Base-by-base conservation (phyloP, 2,113 vertebrate genomes). In the Microtus richardsoni region DNA sequence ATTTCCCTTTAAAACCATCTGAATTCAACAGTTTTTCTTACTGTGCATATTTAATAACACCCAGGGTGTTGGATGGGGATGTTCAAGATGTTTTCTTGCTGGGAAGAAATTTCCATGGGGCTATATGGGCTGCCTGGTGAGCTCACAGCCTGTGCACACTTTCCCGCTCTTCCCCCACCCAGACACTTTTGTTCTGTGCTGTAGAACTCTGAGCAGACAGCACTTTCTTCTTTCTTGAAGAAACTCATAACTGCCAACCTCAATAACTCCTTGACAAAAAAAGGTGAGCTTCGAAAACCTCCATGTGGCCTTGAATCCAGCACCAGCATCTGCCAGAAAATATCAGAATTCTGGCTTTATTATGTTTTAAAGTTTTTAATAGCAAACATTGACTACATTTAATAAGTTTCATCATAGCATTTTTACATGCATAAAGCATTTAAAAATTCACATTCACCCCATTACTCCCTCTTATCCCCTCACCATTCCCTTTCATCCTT, bases 1-100 rank as follows among this genome's bases (percentile, higher is more conserved):
- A 24, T 64, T 94, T 66, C 30, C 52, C 60, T 96, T 89, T 71
- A 87, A 95, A 89, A 83, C 44, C 28, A 28, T 41, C 78, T 74
- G 36, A 78, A 36, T 77, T 86, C n/a, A 89, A 22, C 44, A 19
- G 52, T 36, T 94, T 89, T 68, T 70, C 54, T 89, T 71, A 64
- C 80, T 78, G 60, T 28, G 21, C 8, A 2, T 68, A 86, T 86
- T 66, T 93, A 21, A 7, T 39, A 28, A 64, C 49, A 49, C 24
- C 47, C 7, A 5, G 88, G 41, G 71, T 39, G 52, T 71, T 82
- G 9, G 11, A 39, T 36, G 52, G 62, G 26, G 3, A 30, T 68
- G 30, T 54, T 83, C 22, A 28, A 66, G 58, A 14, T 44, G 9
- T 80, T 84, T 71, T 70, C 79, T 89, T 49, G 13, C 62, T 52